Evolutionary conservation across 2,797 vertebrate species (phyloP).

Genomic region (Philypnodon macrostomus): DNA sequence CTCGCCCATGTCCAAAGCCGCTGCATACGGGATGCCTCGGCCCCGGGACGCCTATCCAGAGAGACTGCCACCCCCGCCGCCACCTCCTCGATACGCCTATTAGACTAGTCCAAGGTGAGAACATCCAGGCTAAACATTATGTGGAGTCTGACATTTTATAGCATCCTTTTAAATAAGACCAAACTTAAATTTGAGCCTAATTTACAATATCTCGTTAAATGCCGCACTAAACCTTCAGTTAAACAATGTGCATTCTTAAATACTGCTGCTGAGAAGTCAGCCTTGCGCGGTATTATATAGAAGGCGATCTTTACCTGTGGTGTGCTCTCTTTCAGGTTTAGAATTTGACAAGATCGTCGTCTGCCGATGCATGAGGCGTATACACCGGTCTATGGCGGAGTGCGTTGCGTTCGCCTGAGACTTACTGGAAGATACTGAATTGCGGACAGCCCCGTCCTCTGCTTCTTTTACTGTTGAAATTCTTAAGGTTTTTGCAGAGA

Average conservation of each 20-base stretch:
- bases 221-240: slow-evolving; percentile 25
- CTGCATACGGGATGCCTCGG: slow-evolving; percentile 81
- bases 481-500: slow-evolving; percentile 41
- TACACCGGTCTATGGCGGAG: slow-evolving; percentile 78
- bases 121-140: background rate
- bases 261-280: slow-evolving; percentile 43
- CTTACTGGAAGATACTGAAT: slow-evolving; percentile 79
- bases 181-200: slow-evolving; percentile 3
- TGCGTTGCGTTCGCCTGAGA: slow-evolving; percentile 82
- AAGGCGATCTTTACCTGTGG: slow-evolving; percentile 76
- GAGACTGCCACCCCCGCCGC: slow-evolving; percentile 68
- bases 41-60: slow-evolving; percentile 82
- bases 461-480: slow-evolving; percentile 63
- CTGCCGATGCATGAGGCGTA: slow-evolving; percentile 82
- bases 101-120: slow-evolving; percentile 72
- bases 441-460: slow-evolving; percentile 72
- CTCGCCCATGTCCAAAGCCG: slow-evolving; percentile 81
- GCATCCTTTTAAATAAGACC: no score
- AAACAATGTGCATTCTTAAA: slow-evolving; percentile 32
- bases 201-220: slow-evolving; percentile 4
- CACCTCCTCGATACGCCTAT: slow-evolving; percentile 73
- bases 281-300: slow-evolving; percentile 60
- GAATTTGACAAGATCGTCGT: slow-evolving; percentile 83
- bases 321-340: slow-evolving; percentile 87
- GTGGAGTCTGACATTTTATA: slow-evolving; percentile 1